phyloP scores from a whole-genome alignment of 2,888 invertebrate species.

The Andrena bucephala region DNA sequence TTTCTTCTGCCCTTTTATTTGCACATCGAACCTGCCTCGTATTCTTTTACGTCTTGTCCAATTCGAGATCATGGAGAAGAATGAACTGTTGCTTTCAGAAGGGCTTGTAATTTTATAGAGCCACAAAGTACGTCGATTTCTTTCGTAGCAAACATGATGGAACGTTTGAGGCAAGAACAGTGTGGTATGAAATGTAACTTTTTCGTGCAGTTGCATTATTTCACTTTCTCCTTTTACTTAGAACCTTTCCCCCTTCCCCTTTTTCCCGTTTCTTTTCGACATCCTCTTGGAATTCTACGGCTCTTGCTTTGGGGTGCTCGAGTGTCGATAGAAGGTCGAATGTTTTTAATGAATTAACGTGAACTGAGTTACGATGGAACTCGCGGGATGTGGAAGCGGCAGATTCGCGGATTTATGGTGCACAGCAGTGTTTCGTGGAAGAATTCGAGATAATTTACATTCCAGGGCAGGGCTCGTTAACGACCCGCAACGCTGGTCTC shows the following conservation, averaged over 20 bases:
- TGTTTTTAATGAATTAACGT: constrained; percentile 73
- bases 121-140: constrained; percentile 29
- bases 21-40: not conserved
- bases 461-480: not conserved
- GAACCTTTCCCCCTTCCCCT: constrained; percentile 7
- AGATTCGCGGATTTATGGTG: not conserved
- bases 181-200: constrained; percentile 44
- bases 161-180: constrained; percentile 28
- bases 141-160: constrained; percentile 16
- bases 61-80: not conserved
- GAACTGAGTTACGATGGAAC: not conserved
- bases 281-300: constrained; percentile 29
- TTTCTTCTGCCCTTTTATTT: constrained; percentile 10
- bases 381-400: no score
- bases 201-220: constrained; percentile 54
- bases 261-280: constrained; percentile 15
- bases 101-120: not conserved
- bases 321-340: constrained; percentile 64
- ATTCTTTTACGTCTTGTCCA: not conserved
- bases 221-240: constrained; percentile 9
- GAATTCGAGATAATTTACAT: constrained; percentile 5
- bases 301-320: constrained; percentile 58
- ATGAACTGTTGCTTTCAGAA: not conserved
- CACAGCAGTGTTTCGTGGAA: not conserved
- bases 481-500: not conserved